These are phyloP conservation scores for Myotis daubentonii DNA, from an alignment of 2,797 vertebrate species.

Conservation along the genomic window DNA sequence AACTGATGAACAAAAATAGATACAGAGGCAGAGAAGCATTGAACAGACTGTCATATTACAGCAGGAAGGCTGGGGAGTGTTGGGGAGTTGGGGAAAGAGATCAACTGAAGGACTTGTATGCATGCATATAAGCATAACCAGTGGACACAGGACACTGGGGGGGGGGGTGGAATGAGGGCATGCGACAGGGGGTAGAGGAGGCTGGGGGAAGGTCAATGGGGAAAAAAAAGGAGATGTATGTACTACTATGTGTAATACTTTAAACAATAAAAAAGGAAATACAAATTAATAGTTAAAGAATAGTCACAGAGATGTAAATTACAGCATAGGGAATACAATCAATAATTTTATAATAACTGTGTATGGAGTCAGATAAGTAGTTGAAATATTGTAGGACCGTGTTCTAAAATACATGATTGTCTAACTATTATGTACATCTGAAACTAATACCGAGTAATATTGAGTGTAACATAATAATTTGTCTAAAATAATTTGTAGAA, in stretches of 20 bases:
- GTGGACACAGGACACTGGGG: no score
- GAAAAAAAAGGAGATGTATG: no score
- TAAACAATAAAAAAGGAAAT: not conserved
- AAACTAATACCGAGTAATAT: not conserved
- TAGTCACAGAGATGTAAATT: not conserved
- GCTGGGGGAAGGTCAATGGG: no score
- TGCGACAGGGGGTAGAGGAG: no score
- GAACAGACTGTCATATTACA: no score
- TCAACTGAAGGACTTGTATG: no score
- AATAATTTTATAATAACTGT: not conserved
- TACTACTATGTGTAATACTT: no score
- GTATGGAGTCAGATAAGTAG: not conserved
- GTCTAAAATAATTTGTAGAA: not conserved
- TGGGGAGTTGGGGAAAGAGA: no score
- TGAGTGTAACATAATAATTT: not conserved
- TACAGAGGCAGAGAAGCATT: no score
- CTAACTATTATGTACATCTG: not conserved
- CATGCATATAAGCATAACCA: no score
- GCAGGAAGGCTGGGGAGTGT: no score
- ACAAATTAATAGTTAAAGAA: not conserved
- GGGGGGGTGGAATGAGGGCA: accelerated
- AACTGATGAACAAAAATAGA: no score
- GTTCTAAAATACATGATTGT: not conserved
- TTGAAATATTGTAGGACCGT: not conserved
- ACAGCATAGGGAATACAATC: not conserved